These are phyloP conservation scores for Podocnemis expansa DNA, from an alignment of 2,113 vertebrate species.

Conservation along the genomic window DNA sequence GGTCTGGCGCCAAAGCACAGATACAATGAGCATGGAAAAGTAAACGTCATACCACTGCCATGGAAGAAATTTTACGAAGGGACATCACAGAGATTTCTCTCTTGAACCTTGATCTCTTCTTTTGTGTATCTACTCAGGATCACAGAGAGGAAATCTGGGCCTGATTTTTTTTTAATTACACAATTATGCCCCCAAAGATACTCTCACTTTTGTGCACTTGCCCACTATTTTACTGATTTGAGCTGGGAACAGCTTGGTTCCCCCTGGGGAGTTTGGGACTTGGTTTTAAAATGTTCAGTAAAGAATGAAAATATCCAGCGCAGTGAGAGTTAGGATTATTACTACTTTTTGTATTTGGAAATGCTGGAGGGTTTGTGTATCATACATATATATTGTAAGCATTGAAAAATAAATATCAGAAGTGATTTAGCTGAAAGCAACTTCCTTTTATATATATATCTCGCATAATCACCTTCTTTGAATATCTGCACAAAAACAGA, in stretches of 20 bases:
- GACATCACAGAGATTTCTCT: not conserved
- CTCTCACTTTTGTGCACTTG: not conserved
- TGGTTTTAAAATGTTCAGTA: not conserved
- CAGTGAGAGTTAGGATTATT: not conserved
- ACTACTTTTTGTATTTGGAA: no score
- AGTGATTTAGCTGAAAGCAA: not conserved
- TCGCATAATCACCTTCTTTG: not conserved
- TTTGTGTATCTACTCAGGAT: not conserved
- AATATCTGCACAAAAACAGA: not conserved
- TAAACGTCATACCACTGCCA: not conserved
- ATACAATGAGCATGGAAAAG: not conserved
- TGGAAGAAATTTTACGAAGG: not conserved
- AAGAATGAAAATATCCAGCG: not conserved
- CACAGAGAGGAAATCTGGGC: not conserved
- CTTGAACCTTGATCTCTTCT: not conserved
- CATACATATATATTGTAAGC: not conserved
- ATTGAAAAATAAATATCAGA: not conserved
- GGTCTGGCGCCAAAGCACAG: not conserved
- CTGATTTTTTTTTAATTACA: not conserved
- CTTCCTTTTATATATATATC: not conserved
- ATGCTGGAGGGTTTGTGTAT: not conserved
- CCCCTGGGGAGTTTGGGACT: not conserved
- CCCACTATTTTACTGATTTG: not conserved
- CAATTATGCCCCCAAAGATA: not conserved
- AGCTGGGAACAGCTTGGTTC: not conserved